phyloP scores from a whole-genome alignment of 2,888 invertebrate species.

The Falcaria lacertinaria region DNA sequence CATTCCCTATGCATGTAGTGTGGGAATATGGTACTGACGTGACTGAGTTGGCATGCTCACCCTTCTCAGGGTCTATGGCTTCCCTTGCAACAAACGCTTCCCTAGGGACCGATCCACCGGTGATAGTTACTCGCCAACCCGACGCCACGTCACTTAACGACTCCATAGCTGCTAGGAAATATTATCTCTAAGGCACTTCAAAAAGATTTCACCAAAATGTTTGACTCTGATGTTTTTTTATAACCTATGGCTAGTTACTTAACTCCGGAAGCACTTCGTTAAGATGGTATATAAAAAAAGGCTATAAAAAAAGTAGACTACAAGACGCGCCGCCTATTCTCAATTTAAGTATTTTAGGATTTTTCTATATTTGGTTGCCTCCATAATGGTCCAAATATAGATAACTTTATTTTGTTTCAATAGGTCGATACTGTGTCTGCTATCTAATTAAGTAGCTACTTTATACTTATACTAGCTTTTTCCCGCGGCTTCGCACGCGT shows the following conservation, averaged over 20 bases:
- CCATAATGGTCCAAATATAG: background rate
- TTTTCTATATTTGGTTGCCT: background rate
- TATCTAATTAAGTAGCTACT: conserved; percentile 12
- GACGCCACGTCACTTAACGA: background rate
- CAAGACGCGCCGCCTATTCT: background rate
- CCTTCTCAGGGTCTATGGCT: background rate
- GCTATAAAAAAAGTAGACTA: too few relatives aligned
- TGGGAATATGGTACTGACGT: background rate
- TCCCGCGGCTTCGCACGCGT: too few relatives aligned
- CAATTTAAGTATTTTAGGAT: background rate
- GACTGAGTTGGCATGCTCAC: background rate
- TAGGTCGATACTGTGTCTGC: background rate
- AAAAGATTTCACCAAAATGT: background rate
- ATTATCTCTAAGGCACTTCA: conserved; percentile 7
- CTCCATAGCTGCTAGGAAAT: conserved; percentile 9
- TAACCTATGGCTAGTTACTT: conserved; percentile 19
- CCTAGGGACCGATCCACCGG: too few relatives aligned
- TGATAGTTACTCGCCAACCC: background rate
- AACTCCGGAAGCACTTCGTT: conserved; percentile 43
- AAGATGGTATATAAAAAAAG: conserved; percentile 38
- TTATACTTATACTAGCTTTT: too few relatives aligned
- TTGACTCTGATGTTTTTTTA: background rate
- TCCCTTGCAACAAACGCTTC: background rate
- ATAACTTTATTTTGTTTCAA: background rate
- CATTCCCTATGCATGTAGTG: background rate